Conservation (phyloP, 1,140 invertebrate species). For the Campoletis sonorensis region DNA sequence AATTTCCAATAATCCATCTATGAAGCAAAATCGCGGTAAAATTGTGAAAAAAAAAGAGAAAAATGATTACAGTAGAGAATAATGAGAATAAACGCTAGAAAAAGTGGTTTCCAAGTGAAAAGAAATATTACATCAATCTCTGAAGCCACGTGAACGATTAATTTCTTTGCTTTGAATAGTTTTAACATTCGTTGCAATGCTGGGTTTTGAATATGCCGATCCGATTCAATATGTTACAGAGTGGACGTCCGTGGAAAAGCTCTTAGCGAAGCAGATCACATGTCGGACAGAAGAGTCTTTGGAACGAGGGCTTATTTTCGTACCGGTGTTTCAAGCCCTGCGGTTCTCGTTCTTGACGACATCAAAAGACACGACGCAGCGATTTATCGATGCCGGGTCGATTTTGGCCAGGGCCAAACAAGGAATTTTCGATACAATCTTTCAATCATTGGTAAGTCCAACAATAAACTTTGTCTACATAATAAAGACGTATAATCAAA, state of each 20-base stretch:
- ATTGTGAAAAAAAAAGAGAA: too few relatives aligned
- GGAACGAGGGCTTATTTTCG: constrained; percentile 88
- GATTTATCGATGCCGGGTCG: constrained; percentile 91
- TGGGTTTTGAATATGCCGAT: background rate
- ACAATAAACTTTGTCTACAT: background rate
- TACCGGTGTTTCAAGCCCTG: constrained; percentile 81
- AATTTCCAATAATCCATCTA: constrained; percentile 11
- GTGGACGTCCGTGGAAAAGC: constrained; percentile 88
- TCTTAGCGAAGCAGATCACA: constrained; percentile 83
- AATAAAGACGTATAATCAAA: background rate
- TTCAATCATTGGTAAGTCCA: constrained; percentile 89
- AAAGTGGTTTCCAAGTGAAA: background rate
- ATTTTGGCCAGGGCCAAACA: constrained; percentile 92
- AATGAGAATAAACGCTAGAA: too few relatives aligned
- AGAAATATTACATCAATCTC: too few relatives aligned
- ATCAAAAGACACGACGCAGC: constrained; percentile 90
- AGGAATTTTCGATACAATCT: constrained; percentile 92
- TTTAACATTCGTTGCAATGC: background rate
- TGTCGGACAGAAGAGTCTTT: constrained; percentile 87
- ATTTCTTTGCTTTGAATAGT: too few relatives aligned
- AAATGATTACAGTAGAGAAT: too few relatives aligned
- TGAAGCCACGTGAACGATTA: too few relatives aligned
- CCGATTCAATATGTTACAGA: constrained; percentile 77
- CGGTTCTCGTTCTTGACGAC: constrained; percentile 85
- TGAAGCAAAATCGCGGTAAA: too few relatives aligned